Conservation (phyloP, 2,888 invertebrate genomes). For the Brachylomia viminalis region DNA sequence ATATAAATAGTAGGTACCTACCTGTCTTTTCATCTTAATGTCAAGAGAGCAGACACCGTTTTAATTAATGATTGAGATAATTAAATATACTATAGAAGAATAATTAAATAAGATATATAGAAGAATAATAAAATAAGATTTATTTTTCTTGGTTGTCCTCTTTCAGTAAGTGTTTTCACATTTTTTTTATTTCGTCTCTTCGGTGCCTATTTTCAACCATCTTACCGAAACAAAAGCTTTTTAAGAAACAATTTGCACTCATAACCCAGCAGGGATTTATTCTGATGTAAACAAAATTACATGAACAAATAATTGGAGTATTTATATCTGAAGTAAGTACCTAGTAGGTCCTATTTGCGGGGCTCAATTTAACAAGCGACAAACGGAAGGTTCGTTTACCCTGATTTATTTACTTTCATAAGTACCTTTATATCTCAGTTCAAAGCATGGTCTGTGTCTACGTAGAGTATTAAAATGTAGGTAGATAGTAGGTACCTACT, state of each 20-base stretch:
- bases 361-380: background rate
- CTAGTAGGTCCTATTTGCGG: background rate
- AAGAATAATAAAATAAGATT: background rate
- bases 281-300: conserved; percentile 2
- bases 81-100: too few species aligned
- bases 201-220: background rate
- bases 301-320: conserved; percentile 5
- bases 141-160: background rate
- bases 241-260: background rate
- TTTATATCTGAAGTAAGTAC: too few species aligned
- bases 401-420: background rate
- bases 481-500: background rate
- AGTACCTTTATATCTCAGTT: too few species aligned
- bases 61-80: too few species aligned
- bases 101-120: background rate
- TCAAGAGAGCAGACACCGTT: background rate
- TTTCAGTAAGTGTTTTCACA: background rate
- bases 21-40: background rate
- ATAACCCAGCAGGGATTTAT: conserved; percentile 13
- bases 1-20: background rate
- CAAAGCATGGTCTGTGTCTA: too few species aligned
- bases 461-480: background rate
- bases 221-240: conserved; percentile 4
- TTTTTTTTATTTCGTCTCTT: background rate
- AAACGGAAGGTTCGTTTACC: background rate